Percentiles rank a stretch among this genome's conserved stretches.
phyloP scores from a whole-genome alignment of 1,140 invertebrate species.

The Periplaneta americana region DNA sequence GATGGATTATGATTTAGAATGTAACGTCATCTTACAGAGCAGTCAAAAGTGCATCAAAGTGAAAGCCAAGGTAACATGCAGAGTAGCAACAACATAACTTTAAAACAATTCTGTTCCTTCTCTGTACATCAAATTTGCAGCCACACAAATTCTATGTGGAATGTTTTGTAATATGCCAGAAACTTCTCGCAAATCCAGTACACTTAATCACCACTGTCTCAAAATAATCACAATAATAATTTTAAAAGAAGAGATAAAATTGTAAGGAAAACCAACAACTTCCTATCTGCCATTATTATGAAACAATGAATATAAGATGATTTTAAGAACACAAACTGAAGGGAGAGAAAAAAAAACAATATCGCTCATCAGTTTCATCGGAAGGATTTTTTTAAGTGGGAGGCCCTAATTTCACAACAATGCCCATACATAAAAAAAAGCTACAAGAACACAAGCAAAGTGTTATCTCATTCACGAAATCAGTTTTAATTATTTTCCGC shows the following conservation, averaged over 20 bases:
- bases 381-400: not conserved
- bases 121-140: not conserved
- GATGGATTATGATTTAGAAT: not conserved
- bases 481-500: not conserved
- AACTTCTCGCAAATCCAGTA: not conserved
- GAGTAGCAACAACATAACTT: not conserved
- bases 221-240: not conserved
- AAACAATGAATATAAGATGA: constrained; percentile 2
- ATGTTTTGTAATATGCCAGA: not conserved
- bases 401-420: not conserved
- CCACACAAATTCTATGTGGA: not conserved
- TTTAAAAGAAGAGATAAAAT: not conserved
- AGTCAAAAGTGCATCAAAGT: not conserved
- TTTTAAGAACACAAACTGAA: not conserved
- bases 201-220: not conserved
- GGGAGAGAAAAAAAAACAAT: not conserved
- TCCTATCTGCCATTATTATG: not conserved
- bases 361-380: not conserved
- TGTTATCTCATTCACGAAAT: not conserved
- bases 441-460: not conserved
- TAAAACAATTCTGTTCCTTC: not conserved
- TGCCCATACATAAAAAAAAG: constrained; percentile 1
- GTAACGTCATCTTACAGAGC: not conserved
- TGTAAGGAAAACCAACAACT: not conserved
- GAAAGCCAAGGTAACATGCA: not conserved